phyloP scores from a whole-genome alignment of 2,888 invertebrate species.

The Allygus modestus region DNA sequence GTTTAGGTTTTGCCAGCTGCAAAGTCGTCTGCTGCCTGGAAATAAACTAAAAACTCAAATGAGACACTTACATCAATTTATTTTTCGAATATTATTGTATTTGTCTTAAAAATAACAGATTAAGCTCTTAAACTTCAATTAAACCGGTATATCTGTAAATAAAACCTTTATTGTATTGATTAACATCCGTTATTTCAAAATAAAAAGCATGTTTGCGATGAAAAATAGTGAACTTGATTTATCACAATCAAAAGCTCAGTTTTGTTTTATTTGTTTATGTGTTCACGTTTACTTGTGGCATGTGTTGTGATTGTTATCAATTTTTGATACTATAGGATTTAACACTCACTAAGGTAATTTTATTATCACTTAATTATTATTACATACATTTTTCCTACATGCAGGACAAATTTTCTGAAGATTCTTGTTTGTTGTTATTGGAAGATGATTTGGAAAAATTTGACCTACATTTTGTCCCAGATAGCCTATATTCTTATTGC shows the following conservation, averaged over 20 bases:
- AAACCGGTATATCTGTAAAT: not conserved
- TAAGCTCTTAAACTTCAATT: not conserved
- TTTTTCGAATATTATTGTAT: not conserved
- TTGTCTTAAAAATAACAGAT: not conserved
- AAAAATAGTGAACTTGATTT: not conserved
- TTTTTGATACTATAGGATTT: slow-evolving; percentile 41
- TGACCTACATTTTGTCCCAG: slow-evolving; percentile 43
- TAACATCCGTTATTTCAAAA: not conserved
- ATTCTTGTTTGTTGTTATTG: not conserved
- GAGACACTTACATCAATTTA: not conserved
- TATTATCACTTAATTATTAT: not conserved
- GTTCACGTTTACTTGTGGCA: slow-evolving; percentile 48
- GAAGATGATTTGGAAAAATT: not conserved
- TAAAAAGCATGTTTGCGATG: not conserved
- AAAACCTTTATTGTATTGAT: not conserved
- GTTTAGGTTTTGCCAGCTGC: not conserved
- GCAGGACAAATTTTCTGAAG: not conserved
- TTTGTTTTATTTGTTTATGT: slow-evolving; percentile 43
- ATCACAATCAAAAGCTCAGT: not conserved
- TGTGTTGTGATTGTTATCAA: slow-evolving; percentile 54
- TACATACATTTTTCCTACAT: not conserved
- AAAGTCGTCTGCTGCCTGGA: slow-evolving; percentile 35
- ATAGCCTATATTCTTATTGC: slow-evolving; percentile 20
- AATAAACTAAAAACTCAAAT: not conserved
- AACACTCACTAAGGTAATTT: slow-evolving; percentile 9